Evolutionary conservation across 2,888 invertebrate species (phyloP).

Genomic region (Margaritifera margaritifera): DNA sequence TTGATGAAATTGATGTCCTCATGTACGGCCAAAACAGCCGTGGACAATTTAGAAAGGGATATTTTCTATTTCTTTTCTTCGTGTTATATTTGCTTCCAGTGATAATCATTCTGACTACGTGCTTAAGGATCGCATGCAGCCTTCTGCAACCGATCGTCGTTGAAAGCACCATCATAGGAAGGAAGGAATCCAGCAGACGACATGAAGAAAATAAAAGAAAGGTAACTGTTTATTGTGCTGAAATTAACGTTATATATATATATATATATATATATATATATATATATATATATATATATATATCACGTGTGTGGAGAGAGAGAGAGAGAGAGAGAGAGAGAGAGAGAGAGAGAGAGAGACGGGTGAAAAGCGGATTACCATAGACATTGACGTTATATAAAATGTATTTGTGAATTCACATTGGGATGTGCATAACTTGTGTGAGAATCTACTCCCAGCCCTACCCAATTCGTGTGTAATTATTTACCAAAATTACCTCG

Average conservation of each 20-base stretch:
- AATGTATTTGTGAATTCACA: too few species aligned
- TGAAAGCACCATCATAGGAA: constrained; percentile 35
- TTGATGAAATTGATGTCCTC: constrained; percentile 66
- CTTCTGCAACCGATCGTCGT: constrained; percentile 58
- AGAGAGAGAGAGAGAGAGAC: too few species aligned
- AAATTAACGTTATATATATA: neutral
- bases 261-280: too few species aligned
- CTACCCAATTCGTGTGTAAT: too few species aligned
- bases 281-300: too few species aligned
- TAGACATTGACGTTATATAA: too few species aligned
- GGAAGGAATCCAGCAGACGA: constrained; percentile 46
- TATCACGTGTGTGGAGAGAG: too few species aligned
- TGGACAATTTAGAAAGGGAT: constrained; percentile 63
- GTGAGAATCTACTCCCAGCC: too few species aligned
- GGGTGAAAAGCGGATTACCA: too few species aligned
- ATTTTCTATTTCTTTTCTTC: constrained; percentile 72
- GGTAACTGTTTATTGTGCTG: constrained; percentile 35
- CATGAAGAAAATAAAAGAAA: constrained; percentile 69
- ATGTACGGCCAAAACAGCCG: constrained; percentile 42
- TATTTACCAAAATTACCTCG: too few species aligned
- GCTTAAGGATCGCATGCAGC: constrained; percentile 57
- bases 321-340: too few species aligned
- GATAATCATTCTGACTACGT: constrained; percentile 68
- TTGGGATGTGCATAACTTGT: too few species aligned
- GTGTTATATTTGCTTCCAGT: constrained; percentile 72